Evolutionary conservation across 2,797 vertebrate species (phyloP).

Genomic region (Poecilia gillii): DNA sequence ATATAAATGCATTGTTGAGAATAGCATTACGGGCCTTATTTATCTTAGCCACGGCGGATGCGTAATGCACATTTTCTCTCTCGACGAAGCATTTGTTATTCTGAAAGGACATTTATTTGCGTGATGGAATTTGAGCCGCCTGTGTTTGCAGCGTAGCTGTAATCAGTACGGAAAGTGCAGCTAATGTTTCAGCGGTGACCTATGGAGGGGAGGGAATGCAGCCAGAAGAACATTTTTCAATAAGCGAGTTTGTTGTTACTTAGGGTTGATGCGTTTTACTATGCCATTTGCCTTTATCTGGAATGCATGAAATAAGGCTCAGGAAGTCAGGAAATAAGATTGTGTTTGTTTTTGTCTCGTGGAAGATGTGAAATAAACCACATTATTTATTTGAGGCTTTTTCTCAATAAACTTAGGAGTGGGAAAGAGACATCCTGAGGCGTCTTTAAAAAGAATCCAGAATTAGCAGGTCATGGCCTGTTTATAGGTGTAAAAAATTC

Average conservation of each 20-base stretch:
- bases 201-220: constrained; percentile 3
- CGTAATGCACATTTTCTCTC: constrained; percentile 7
- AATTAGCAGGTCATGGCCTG: not conserved
- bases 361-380: not conserved
- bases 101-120: constrained; percentile 10
- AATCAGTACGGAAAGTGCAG: constrained; percentile 5
- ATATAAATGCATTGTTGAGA: constrained; percentile 14
- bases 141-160: constrained; percentile 11
- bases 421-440: not conserved
- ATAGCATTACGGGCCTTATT: not conserved
- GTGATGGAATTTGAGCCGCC: constrained; percentile 1
- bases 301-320: not conserved
- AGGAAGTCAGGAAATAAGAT: not conserved
- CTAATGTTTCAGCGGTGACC: constrained; percentile 14
- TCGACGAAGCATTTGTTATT: constrained; percentile 5
- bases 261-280: not conserved
- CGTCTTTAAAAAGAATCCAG: too few relatives aligned
- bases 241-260: not conserved
- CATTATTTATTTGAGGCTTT: not conserved
- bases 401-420: not conserved
- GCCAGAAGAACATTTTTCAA: constrained; percentile 8
- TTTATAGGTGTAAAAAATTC: not conserved
- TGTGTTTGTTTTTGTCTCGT: not conserved
- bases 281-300: not conserved
- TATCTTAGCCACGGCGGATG: not conserved